Conservation (phyloP, 2,113 vertebrate genomes). For the Sardina pilchardus region DNA sequence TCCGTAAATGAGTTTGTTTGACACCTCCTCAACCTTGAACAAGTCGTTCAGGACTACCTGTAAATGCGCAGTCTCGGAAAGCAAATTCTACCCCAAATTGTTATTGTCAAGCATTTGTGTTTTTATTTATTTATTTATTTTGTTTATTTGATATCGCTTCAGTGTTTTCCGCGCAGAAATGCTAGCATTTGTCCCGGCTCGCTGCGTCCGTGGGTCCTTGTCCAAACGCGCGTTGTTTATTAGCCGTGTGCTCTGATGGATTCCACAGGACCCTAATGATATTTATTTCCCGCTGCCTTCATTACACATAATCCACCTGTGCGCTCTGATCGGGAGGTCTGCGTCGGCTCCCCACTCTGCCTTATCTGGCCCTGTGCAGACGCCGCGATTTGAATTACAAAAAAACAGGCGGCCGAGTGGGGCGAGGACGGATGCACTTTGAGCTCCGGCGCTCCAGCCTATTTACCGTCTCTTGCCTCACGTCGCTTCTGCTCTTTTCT, state of each 20-base stretch:
- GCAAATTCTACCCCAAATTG: background rate
- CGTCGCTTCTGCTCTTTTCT: background rate
- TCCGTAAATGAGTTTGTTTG: background rate
- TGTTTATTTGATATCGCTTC: background rate
- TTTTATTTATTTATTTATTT: too few relatives aligned
- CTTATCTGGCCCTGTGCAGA: slow-evolving; percentile 84
- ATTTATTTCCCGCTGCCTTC: slow-evolving; percentile 78
- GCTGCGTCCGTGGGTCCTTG: background rate
- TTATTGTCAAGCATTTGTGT: background rate
- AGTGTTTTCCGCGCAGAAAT: background rate
- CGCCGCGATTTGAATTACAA: slow-evolving; percentile 83
- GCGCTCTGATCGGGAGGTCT: slow-evolving; percentile 65
- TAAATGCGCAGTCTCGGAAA: background rate
- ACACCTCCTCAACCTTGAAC: background rate
- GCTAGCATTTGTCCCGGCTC: background rate
- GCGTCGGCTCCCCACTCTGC: slow-evolving; percentile 73
- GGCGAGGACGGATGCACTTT: background rate
- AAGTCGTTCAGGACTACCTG: background rate
- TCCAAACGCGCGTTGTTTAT: slow-evolving; percentile 54
- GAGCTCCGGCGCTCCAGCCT: background rate
- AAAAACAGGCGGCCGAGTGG: slow-evolving; percentile 63
- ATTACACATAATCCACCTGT: slow-evolving; percentile 78
- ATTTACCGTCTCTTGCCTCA: background rate
- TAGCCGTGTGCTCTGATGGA: slow-evolving; percentile 44
- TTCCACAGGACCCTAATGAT: slow-evolving; percentile 52